phyloP scores from a whole-genome alignment of 64 coral and sea anemone genomes.

The Stichodactyla helianthus region DNA sequence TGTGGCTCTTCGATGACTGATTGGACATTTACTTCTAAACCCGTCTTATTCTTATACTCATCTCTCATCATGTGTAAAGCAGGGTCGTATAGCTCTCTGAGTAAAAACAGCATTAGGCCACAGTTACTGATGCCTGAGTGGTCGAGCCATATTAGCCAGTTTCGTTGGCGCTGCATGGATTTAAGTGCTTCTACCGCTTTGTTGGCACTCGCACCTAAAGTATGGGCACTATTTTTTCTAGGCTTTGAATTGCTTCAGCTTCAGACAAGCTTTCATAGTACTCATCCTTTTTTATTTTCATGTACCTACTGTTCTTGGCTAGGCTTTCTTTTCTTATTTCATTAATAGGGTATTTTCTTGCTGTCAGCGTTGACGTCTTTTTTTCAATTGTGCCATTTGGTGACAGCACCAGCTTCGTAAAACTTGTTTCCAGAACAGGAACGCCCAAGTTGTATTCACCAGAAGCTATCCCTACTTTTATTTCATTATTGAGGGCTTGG shows the following conservation, averaged over 20 bases:
- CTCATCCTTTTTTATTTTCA: not conserved
- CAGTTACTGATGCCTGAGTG: constrained; percentile 18
- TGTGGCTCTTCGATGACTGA: constrained; percentile 4
- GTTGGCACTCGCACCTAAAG: too few relatives aligned
- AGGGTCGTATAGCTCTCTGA: constrained; percentile 25
- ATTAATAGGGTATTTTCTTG: constrained; percentile 12
- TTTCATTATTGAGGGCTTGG: not conserved
- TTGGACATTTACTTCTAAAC: not conserved
- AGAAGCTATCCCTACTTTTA: constrained; percentile 6
- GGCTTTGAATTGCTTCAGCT: too few relatives aligned
- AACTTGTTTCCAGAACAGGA: not conserved
- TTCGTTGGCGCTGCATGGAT: not conserved
- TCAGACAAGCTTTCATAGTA: too few relatives aligned
- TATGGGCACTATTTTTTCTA: too few relatives aligned
- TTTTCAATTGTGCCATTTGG: constrained; percentile 19
- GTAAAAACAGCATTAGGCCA: constrained; percentile 25
- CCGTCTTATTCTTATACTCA: constrained; percentile 4
- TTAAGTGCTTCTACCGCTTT: too few relatives aligned
- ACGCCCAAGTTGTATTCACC: constrained; percentile 14
- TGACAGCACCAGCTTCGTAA: not conserved
- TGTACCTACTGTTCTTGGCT: not conserved
- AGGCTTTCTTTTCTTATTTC: not conserved
- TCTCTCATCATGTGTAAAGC: constrained; percentile 2
- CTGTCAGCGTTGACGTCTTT: not conserved
- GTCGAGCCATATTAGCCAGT: constrained; percentile 24